Evolutionary conservation across 2,888 invertebrate genomes (phyloP), one percentile per base, ranked within the genome.

Genomic region (Bimastos eiseni): DNA sequence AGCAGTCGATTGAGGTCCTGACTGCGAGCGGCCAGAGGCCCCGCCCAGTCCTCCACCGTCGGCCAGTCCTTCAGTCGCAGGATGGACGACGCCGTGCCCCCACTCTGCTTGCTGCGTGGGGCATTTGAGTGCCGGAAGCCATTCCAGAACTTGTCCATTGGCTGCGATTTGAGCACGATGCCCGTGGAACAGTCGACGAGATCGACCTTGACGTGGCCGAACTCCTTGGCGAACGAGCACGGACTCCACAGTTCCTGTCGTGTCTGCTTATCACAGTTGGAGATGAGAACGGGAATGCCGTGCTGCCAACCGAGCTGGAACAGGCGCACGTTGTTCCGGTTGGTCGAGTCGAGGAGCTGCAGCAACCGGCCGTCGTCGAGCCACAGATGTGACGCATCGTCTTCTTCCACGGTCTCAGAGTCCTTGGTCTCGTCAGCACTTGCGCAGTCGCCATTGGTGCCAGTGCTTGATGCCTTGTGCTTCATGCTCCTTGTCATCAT

Each of bases 161-260:
- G 44, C 38, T 90, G 84, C 17, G 83, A 83, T 90, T 97, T 96
- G 96, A 98, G 98, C 8, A 97, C 97, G 94, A 98, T 98, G 95
- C 98, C 98, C 44, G 97, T 97, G 70, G 99, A 97, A 41, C 97
- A 96, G 95, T 99, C 98, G 89, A 99, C 97, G 92, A 99, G 96
- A 95, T 98, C 98, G 94, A 98, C 98, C 93, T 97, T 90, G 91
- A 97, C 97, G 92, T 98, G 97, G 55, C 98, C 98, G 95, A 98
- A 99, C 94, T 98, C 98, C 37, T 97, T 96, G 13, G 97, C 97
- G 95, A 99, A 99, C 37, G 98, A 97, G 93, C 97, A 97, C 0
- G 99, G 99, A 93, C 96, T 97, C 99, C 99, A 99, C n/a, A 98
- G 96, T 90, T 97, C 96, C 36, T 13, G 84, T 37, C 36, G 38